phyloP scores from a whole-genome alignment of 2,797 vertebrate species.

The Amniataba percoides region DNA sequence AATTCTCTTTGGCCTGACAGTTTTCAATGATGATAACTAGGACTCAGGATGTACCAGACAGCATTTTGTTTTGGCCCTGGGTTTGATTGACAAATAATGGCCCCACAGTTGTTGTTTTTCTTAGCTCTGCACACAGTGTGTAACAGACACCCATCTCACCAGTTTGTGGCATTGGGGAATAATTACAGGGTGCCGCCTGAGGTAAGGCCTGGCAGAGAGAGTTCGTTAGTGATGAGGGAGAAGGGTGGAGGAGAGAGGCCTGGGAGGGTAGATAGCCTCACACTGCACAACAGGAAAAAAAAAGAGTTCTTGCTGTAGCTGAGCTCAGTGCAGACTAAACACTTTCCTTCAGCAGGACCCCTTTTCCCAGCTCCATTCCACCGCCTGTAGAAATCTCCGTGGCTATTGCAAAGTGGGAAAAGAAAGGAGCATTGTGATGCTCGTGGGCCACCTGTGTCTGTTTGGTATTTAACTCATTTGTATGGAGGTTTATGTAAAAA shows the following conservation, averaged over 20 bases:
- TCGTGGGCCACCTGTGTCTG: slow-evolving; percentile 58
- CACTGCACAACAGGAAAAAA: slow-evolving; percentile 52
- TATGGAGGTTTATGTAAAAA: slow-evolving; percentile 60
- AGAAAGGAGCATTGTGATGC: slow-evolving; percentile 48
- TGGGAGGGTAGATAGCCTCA: slow-evolving; percentile 65
- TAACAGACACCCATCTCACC: slow-evolving; percentile 85
- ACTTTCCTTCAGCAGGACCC: slow-evolving; percentile 56
- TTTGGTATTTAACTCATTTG: slow-evolving; percentile 74
- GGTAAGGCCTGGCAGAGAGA: slow-evolving; percentile 84
- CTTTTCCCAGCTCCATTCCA: slow-evolving; percentile 53
- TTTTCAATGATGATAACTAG: slow-evolving; percentile 82
- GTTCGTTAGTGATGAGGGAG: slow-evolving; percentile 82
- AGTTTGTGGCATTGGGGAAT: slow-evolving; percentile 85
- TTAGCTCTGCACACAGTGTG: slow-evolving; percentile 75
- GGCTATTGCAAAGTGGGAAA: slow-evolving; percentile 47
- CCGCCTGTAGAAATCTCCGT: slow-evolving; percentile 50
- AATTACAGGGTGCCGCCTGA: slow-evolving; percentile 85
- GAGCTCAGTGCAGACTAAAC: slow-evolving; percentile 66
- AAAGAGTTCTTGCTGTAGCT: slow-evolving; percentile 45
- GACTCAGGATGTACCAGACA: slow-evolving; percentile 77
- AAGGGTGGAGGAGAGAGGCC: slow-evolving; percentile 68
- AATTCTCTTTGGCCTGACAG: slow-evolving; percentile 82
- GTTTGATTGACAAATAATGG: slow-evolving; percentile 90
- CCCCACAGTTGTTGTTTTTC: slow-evolving; percentile 83
- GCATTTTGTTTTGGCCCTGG: slow-evolving; percentile 82